Base-by-base conservation (phyloP, 2,797 vertebrate genomes). In the Catharus ustulatus region DNA sequence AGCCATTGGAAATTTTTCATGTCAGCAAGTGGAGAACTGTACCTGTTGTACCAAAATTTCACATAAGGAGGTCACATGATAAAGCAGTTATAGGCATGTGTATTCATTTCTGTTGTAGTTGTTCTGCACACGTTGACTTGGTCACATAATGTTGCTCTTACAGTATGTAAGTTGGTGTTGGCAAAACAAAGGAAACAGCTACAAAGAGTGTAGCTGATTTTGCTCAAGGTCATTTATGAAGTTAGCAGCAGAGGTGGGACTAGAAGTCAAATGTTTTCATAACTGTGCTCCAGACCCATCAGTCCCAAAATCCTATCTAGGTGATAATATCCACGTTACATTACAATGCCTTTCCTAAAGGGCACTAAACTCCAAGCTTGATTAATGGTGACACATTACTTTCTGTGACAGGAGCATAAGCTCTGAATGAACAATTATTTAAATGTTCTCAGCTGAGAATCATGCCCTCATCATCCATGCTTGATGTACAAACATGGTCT, bases 401-500 rank as follows among this genome's bases (percentile, higher is more conserved):
- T 96, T 89, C 64, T 91, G 86, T 94, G 92, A 92, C 90, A 92
- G 89, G 40, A 95, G 75, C 89, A 92, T 92, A 92, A 94, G 80
- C 91, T 96, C 90, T 81, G 84, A 93, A 95, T 95, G 89, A 93
- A 82, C 90, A 94, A 94, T 91, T 94, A 95, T 96, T 96, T 96
- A 94, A 95, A 88, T 93, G 32, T 95, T 96, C 46, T 94, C 82
- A 95, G 90, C 84, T 95, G 74, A 93, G 92, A 96, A 97, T 96
- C 88, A 71, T 96, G 91, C 83, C 89, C 83, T 91, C 66, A 2
- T 96, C 96, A 96, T 92, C 96, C 95, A 96, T 95, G 95, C 92
- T 91, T 95, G 91, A 96, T 96, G 78, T 96, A 88, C 71, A 96
- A 75, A 96, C 94, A 94, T 96, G 94, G 93, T 97, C 95, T 97